These are phyloP conservation scores for Antennarius maculatus DNA, from an alignment of 2,797 vertebrate genomes.

Conservation along the genomic window DNA sequence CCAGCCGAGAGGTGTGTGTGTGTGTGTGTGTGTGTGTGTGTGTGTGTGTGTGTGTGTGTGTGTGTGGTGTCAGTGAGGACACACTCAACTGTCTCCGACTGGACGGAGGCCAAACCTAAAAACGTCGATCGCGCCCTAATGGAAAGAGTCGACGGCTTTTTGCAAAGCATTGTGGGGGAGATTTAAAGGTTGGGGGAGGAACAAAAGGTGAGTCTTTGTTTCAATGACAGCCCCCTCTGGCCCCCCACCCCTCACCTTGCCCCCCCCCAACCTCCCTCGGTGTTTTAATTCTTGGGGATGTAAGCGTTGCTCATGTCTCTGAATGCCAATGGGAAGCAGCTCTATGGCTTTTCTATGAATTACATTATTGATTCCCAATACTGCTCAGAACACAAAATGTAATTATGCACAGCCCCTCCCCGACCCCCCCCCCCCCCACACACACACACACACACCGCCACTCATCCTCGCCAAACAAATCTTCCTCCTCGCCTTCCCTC, in stretches of 20 bases:
- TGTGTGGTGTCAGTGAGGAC: not conserved
- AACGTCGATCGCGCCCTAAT: conserved; percentile 56
- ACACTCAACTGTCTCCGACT: not conserved
- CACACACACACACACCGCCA: too few relatives aligned
- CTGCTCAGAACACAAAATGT: conserved; percentile 88
- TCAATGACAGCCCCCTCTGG: conserved; percentile 63
- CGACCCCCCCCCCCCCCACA: conserved; percentile 43
- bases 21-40: not conserved
- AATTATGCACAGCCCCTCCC: conserved; percentile 88
- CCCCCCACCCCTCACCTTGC: conserved; percentile 12
- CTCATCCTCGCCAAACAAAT: conserved; percentile 39
- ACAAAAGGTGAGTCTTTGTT: conserved; percentile 72
- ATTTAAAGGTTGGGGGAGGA: conserved; percentile 62
- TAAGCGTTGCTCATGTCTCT: conserved; percentile 61
- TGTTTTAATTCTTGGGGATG: conserved; percentile 75
- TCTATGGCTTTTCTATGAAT: conserved; percentile 85
- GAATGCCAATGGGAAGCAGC: conserved; percentile 75
- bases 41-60: not conserved
- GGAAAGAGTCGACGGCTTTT: conserved; percentile 47
- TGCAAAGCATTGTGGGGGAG: conserved; percentile 34
- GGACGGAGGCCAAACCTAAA: not conserved
- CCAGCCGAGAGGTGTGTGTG: too few relatives aligned
- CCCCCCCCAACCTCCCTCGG: not conserved
- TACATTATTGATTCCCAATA: conserved; percentile 91
- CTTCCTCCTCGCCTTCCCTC: conserved; percentile 30